A percentile compares a stretch with the other conserved stretches of the same genome.
Evolutionary conservation across 2,797 vertebrate species (phyloP).

Genomic region (Babyrousa celebensis): DNA sequence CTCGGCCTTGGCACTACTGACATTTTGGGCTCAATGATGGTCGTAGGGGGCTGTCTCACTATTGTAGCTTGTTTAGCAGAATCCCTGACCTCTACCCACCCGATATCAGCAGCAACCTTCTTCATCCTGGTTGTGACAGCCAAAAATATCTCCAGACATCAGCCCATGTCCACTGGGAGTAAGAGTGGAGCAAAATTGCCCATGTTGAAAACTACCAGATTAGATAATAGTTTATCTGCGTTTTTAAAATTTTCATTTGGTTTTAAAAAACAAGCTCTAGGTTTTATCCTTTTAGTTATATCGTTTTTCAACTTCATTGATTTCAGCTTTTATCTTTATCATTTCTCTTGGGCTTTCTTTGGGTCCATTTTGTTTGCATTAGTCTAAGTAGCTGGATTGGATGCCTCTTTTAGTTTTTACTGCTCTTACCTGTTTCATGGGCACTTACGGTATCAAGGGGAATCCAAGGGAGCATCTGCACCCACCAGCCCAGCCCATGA

Average conservation of each 20-base stretch:
- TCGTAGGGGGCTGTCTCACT: rapidly evolving
- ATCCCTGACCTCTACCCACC: neutral
- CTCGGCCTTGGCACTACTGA: neutral
- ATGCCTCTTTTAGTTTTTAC: neutral
- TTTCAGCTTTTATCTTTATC: neutral
- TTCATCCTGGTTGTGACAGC: neutral
- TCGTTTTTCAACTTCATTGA: neutral
- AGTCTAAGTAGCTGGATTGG: neutral
- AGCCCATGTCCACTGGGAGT: neutral
- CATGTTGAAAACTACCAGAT: neutral
- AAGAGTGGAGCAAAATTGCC: neutral
- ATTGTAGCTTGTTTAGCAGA: rapidly evolving
- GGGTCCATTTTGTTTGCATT: neutral
- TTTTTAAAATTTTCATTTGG: neutral
- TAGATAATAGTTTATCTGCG: neutral
- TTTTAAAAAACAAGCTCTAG: neutral
- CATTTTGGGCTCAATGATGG: neutral
- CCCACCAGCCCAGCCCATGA: neutral
- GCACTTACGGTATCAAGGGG: neutral
- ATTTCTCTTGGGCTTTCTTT: neutral
- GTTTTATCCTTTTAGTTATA: neutral
- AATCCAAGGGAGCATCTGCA: neutral
- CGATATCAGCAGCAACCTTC: neutral
- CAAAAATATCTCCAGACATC: neutral
- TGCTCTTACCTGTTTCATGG: too few relatives aligned